Evolutionary conservation across 2,888 invertebrate species (phyloP).

Genomic region (Archaeoteleia sp.): DNA sequence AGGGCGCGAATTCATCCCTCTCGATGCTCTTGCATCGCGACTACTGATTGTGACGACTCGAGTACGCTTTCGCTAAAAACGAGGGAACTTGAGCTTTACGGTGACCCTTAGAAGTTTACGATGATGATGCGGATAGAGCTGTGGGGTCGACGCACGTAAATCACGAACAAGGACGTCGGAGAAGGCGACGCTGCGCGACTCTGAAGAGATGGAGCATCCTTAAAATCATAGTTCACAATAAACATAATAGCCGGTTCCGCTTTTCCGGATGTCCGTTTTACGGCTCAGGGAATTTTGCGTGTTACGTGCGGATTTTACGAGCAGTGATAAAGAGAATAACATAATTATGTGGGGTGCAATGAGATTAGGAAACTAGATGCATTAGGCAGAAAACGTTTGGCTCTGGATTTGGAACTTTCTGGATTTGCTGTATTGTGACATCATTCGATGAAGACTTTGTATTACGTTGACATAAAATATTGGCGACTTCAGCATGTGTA

Average conservation of each 20-base stretch:
- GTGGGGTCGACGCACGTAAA: conserved; percentile 23
- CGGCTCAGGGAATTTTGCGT: conserved; percentile 22
- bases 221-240: conserved; percentile 21
- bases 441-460: too few species aligned
- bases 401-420: too few species aligned
- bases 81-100: conserved; percentile 11
- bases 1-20: conserved; percentile 19
- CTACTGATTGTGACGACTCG: conserved; percentile 34
- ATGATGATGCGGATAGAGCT: conserved; percentile 8
- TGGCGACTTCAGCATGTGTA: too few species aligned
- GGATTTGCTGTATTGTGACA: too few species aligned
- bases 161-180: conserved; percentile 8
- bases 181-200: conserved; percentile 4
- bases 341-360: conserved; percentile 1
- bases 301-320: conserved; percentile 6
- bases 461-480: too few species aligned
- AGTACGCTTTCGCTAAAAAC: conserved; percentile 14
- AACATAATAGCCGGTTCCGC: conserved; percentile 26
- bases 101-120: conserved; percentile 12
- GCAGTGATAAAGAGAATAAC: neutral
- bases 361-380: conserved; percentile 4
- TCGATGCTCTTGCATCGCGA: conserved; percentile 20
- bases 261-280: conserved; percentile 26
- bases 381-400: too few species aligned
- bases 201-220: conserved; percentile 6